Base-by-base conservation (phyloP, 2,888 invertebrate genomes). In the Stenodema calcarata region DNA sequence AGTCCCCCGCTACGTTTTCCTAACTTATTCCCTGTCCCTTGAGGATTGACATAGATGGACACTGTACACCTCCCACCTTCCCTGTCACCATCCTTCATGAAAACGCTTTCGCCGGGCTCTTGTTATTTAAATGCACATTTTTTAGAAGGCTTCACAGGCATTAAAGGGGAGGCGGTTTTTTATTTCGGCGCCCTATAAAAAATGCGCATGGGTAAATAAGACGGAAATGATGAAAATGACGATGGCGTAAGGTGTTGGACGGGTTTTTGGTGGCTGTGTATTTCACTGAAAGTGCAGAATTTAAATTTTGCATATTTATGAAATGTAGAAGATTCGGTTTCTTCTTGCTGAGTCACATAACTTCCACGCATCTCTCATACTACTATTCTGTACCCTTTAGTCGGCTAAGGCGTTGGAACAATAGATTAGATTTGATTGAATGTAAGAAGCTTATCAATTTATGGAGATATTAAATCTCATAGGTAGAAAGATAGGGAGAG, bases 161-260 rank as follows among this genome's bases (percentile, higher is more conserved):
- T 62, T 62, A 62, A 62, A 62, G 62, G 23, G 27, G 12, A 11
- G 27, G 27, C 7, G 23, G 23, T 23, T 23, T 62, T 54, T 18
- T 7, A 4, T 62, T 62, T 62, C 12, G 23, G 23, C 7, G 27
- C 9, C 62, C 62, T 62, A 62, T 23, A 2, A 62, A 62, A 78
- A 78, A 44, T 78, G 78, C 44, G 78, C 78, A 78, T 44, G 44
- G 44, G 78, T 35, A 78, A 78, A 78, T 42, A 78, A 42, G 27
- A 12, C n/a, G 42, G 78, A 42, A 41, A 18, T n/a, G 42, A 44
- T 23, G 41, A 78, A 78, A 44, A 78, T 78, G 78, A 44, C 44
- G 78, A 18, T 23, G 62, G 23, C 23, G 62, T 62, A 62, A 62
- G 62, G 23, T 23, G 23, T 11, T 18, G 11, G 62, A 62, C 62